A percentile compares a stretch with the other conserved stretches of the same genome.
These are phyloP conservation scores for Hypomecis atomaria DNA, from an alignment of 2,888 invertebrate species.

Conservation along the genomic window DNA sequence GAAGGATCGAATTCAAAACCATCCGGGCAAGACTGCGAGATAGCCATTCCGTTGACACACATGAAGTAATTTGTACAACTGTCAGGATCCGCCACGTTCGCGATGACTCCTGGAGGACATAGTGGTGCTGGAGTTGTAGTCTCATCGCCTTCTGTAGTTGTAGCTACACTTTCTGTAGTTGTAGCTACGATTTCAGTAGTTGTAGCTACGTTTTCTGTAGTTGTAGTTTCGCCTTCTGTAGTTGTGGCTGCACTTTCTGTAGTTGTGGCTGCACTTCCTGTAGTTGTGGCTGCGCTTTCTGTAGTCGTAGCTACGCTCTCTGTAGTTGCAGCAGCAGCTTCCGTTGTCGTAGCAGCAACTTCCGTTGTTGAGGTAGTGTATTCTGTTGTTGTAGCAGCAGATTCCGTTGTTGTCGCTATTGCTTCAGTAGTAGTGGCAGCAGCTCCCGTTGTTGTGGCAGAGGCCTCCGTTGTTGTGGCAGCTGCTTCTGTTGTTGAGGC, in stretches of 20 bases:
- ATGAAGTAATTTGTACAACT: conserved; percentile 53
- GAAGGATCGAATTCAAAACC: conserved; percentile 51
- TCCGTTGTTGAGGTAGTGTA: neutral
- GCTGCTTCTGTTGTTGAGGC: neutral
- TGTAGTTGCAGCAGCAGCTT: conserved; percentile 9
- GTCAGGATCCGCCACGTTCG: conserved; percentile 53
- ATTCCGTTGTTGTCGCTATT: neutral
- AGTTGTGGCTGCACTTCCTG: neutral
- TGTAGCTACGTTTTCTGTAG: neutral
- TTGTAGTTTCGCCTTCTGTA: too few relatives aligned
- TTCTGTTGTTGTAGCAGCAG: neutral
- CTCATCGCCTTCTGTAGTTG: conserved; percentile 6
- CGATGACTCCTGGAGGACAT: conserved; percentile 47
- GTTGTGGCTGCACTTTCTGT: neutral
- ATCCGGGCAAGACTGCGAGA: conserved; percentile 47
- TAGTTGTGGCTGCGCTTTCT: conserved; percentile 1
- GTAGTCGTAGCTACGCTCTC: conserved; percentile 12
- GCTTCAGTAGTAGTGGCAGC: too few relatives aligned
- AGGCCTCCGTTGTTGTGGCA: too few relatives aligned
- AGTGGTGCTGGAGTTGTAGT: conserved; percentile 13
- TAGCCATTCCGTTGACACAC: conserved; percentile 49
- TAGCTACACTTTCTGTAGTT: neutral
- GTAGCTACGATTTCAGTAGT: conserved; percentile 1
- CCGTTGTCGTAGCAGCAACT: neutral
- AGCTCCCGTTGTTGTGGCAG: too few relatives aligned